Percentiles rank a stretch among this genome's conserved stretches.
These are phyloP conservation scores for Podarcis siculus DNA, from an alignment of 2,797 vertebrate species.

Conservation along the genomic window DNA sequence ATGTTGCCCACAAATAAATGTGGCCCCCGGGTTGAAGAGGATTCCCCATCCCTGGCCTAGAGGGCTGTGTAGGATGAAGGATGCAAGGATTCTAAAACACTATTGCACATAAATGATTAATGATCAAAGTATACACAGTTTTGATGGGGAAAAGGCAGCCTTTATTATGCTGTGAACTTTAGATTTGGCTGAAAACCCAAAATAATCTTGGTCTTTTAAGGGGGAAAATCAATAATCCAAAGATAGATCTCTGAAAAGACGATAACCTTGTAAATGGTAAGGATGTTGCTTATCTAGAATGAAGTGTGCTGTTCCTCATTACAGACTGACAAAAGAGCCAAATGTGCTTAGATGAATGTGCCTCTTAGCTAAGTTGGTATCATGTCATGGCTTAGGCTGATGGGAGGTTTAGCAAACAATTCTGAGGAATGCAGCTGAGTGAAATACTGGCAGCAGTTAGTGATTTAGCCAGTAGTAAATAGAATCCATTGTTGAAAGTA, in stretches of 20 bases:
- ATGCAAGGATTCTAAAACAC: neutral
- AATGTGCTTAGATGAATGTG: constrained; percentile 35
- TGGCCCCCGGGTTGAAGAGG: too few species aligned
- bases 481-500: constrained; percentile 38
- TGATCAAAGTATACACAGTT: neutral
- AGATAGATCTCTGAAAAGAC: constrained; percentile 10
- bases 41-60: neutral
- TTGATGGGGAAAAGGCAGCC: neutral
- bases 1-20: too few species aligned
- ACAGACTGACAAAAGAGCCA: neutral
- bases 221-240: constrained; percentile 23
- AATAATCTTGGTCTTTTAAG: constrained; percentile 7
- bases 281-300: constrained; percentile 19
- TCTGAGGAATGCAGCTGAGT: constrained; percentile 27
- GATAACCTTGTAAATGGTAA: constrained; percentile 19
- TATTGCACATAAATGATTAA: neutral
- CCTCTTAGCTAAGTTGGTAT: constrained; percentile 1
- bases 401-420: constrained; percentile 24
- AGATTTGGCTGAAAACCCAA: constrained; percentile 18
- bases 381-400: neutral
- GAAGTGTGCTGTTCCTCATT: constrained; percentile 2
- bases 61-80: neutral
- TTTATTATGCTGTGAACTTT: constrained; percentile 1
- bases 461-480: constrained; percentile 5
- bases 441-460: constrained; percentile 8